These are phyloP conservation scores for Halichondria panicea DNA, from an alignment of 37 sponge, comb jelly and placozoan species.

Conservation along the genomic window DNA sequence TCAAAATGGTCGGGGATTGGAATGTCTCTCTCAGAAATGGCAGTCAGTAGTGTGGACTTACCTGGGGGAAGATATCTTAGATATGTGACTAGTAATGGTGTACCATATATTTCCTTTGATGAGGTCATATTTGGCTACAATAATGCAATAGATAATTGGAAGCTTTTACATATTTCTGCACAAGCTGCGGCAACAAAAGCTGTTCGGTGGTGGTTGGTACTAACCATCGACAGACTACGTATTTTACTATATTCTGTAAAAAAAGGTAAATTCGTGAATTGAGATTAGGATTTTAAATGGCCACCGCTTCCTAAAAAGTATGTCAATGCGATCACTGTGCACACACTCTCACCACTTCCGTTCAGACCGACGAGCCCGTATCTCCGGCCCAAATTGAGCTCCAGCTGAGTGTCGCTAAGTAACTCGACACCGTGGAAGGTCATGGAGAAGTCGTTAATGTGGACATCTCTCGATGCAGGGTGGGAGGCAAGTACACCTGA, in stretches of 20 bases:
- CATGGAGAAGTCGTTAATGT: constrained; percentile 73
- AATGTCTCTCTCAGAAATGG: constrained; percentile 69
- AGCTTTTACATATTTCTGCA: too few species aligned
- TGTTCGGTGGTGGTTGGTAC: too few species aligned
- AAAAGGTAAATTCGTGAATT: too few species aligned
- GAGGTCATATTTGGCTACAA: too few species aligned
- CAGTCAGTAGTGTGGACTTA: constrained; percentile 77
- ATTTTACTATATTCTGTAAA: too few species aligned
- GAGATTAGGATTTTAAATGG: background rate
- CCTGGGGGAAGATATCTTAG: constrained; percentile 35
- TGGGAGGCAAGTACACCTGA: constrained; percentile 86
- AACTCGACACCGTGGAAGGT: constrained; percentile 90
- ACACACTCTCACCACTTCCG: constrained; percentile 93
- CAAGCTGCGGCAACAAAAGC: too few species aligned
- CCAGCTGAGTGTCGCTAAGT: constrained; percentile 77
- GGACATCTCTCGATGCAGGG: constrained; percentile 81
- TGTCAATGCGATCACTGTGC: too few species aligned
- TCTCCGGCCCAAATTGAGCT: constrained; percentile 85
- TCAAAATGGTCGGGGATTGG: constrained; percentile 87
- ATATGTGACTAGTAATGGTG: too few species aligned
- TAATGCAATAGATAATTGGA: too few species aligned
- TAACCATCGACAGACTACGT: too few species aligned
- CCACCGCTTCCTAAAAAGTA: too few species aligned
- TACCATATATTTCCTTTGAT: too few species aligned
- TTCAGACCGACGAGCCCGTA: constrained; percentile 93